Evolutionary conservation across 2,888 invertebrate species (phyloP).

Genomic region (Drosophila gaucha): DNA sequence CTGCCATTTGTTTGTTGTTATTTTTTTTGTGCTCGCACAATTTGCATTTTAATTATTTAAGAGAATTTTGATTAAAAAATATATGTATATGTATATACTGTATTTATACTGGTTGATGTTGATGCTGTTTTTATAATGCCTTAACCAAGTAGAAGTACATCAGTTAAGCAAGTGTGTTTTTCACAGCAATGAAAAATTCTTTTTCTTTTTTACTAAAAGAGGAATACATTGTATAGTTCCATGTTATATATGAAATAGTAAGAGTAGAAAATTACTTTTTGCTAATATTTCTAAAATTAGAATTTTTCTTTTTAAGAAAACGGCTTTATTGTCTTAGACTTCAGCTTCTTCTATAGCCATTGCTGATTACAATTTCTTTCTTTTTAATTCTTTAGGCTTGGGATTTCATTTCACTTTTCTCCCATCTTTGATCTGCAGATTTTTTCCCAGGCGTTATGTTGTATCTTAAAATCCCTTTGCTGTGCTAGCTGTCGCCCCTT

Average conservation of each 20-base stretch:
- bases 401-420: not conserved
- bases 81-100: slow-evolving; percentile 30
- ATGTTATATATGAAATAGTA: no score
- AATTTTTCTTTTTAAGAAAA: no score
- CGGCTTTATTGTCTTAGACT: not conserved
- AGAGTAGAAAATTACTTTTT: no score
- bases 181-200: no score
- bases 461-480: slow-evolving; percentile 15
- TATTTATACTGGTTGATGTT: slow-evolving; percentile 28
- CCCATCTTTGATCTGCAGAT: not conserved
- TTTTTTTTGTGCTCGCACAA: slow-evolving; percentile 74
- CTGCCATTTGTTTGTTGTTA: slow-evolving; percentile 62
- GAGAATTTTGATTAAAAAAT: slow-evolving; percentile 84
- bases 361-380: not conserved
- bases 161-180: slow-evolving; percentile 7
- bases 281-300: no score
- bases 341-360: not conserved
- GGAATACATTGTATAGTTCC: no score
- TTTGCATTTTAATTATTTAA: slow-evolving; percentile 84
- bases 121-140: not conserved
- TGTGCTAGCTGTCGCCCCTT: not conserved
- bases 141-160: slow-evolving; percentile 6
- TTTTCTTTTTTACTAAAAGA: no score
- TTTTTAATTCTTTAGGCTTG: not conserved
- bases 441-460: not conserved